Conservation (phyloP, 1,140 invertebrate genomes). For the Penaeus chinensis region DNA sequence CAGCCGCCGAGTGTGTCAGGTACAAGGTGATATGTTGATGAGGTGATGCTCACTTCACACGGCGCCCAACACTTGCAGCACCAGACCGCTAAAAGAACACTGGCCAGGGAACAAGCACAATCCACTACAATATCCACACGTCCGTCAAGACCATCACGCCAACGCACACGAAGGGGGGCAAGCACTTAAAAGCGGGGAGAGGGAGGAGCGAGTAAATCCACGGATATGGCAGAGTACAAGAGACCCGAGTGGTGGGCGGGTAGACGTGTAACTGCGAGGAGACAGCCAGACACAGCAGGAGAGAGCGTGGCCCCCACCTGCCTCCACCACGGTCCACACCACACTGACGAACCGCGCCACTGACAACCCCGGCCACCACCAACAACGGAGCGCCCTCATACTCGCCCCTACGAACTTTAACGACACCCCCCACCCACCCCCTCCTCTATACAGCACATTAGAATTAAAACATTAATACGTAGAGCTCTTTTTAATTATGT, state of each 20-base stretch:
- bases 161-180: neutral
- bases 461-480: no score
- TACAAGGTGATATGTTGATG: slow-evolving; percentile 25
- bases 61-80: slow-evolving; percentile 1
- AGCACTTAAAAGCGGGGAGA: neutral
- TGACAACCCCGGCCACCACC: neutral
- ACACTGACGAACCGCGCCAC: slow-evolving; percentile 34
- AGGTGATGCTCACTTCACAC: neutral
- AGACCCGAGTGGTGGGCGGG: neutral
- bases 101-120: slow-evolving; percentile 25
- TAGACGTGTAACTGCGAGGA: neutral
- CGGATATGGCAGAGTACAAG: neutral
- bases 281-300: slow-evolving; percentile 34
- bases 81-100: slow-evolving; percentile 3
- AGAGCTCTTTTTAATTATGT: no score
- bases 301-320: slow-evolving; percentile 45
- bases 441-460: no score
- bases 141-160: neutral
- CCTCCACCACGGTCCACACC: slow-evolving; percentile 50
- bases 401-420: no score
- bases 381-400: no score
- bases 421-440: no score
- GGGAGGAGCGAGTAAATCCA: neutral
- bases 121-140: neutral
- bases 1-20: neutral